phyloP scores from a whole-genome alignment of 2,113 vertebrate species.

The Clarias magur region DNA sequence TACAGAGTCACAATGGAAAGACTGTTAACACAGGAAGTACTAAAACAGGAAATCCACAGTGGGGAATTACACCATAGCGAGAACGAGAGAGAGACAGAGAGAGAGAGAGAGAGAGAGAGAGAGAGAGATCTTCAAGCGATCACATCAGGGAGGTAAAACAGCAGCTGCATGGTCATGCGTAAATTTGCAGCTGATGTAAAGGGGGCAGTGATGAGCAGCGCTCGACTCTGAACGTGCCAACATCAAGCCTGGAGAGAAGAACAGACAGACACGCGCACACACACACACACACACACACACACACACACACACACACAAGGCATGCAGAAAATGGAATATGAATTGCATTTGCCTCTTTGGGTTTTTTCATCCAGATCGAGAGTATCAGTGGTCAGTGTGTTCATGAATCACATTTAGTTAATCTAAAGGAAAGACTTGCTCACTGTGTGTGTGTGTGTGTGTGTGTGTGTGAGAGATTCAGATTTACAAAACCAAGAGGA shows the following conservation, averaged over 20 bases:
- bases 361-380: background rate
- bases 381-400: background rate
- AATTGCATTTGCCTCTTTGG: background rate
- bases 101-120: background rate
- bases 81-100: background rate
- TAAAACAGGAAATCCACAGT: background rate
- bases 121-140: background rate
- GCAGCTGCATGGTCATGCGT: background rate
- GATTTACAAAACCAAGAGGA: too few species aligned
- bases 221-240: background rate
- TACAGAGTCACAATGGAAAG: background rate
- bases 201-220: background rate
- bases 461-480: background rate
- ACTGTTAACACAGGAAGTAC: slow-evolving; percentile 18
- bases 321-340: background rate
- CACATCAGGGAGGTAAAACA: background rate
- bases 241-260: background rate
- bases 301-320: background rate
- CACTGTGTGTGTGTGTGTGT: background rate
- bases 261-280: background rate
- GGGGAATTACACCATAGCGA: background rate
- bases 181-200: slow-evolving; percentile 18
- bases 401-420: background rate
- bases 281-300: background rate
- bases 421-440: background rate